Percentiles rank a stretch among this genome's conserved stretches.
These are phyloP conservation scores for Mandrillus leucophaeus DNA, from an alignment of 2,113 vertebrate species.

Conservation along the genomic window DNA sequence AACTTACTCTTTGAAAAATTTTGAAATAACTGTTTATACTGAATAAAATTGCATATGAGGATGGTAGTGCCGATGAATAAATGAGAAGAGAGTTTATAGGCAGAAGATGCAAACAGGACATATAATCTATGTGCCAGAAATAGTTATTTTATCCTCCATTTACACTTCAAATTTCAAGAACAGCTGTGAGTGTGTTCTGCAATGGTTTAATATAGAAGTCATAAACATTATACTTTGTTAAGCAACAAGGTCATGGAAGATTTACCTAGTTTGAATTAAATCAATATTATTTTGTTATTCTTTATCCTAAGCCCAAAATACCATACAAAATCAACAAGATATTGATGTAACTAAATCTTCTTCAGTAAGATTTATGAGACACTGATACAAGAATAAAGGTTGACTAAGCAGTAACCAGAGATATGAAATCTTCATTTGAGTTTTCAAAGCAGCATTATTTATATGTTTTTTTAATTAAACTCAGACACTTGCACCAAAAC, in stretches of 20 bases:
- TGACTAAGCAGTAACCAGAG: slow-evolving; percentile 55
- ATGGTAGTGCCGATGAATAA: not conserved
- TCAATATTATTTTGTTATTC: slow-evolving; percentile 83
- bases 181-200: not conserved
- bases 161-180: slow-evolving; percentile 40
- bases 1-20: not conserved
- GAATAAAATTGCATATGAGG: not conserved
- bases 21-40: not conserved
- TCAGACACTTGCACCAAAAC: not conserved
- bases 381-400: slow-evolving; percentile 39
- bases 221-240: slow-evolving; percentile 39
- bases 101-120: not conserved
- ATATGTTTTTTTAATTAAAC: slow-evolving; percentile 71
- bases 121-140: not conserved
- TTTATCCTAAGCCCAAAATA: slow-evolving; percentile 76
- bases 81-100: not conserved
- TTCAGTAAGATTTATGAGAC: slow-evolving; percentile 83
- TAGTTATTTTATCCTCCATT: not conserved
- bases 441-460: slow-evolving; percentile 68
- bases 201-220: not conserved
- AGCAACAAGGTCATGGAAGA: slow-evolving; percentile 81
- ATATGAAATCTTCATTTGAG: slow-evolving; percentile 75
- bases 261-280: slow-evolving; percentile 76
- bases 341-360: slow-evolving; percentile 82
- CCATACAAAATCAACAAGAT: slow-evolving; percentile 81